A percentile compares a stretch with the other conserved stretches of the same genome.
Conservation (phyloP, 2,888 invertebrate genomes). For the Amphipoea lucens region DNA sequence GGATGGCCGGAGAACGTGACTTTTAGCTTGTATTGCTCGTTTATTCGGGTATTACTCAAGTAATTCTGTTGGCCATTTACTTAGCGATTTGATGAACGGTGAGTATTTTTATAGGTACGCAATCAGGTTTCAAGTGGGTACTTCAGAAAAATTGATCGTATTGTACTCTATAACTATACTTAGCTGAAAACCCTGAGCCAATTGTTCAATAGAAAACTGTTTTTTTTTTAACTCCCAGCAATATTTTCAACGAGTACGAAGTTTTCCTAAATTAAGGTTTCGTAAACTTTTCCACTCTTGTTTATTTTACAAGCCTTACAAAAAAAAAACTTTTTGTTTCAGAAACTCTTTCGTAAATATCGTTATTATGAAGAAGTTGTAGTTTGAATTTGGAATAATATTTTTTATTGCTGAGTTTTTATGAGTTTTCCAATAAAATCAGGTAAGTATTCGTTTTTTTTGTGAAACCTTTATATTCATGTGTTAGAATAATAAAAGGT, state of each 20-base stretch:
- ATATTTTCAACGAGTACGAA: background rate
- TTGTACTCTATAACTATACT: background rate
- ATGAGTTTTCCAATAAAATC: constrained; percentile 56
- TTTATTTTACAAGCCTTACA: constrained; percentile 42
- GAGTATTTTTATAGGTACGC: constrained; percentile 47
- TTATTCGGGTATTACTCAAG: constrained; percentile 59
- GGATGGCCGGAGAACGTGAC: constrained; percentile 67
- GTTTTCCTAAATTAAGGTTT: constrained; percentile 38
- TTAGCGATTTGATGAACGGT: constrained; percentile 59
- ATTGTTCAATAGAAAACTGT: constrained; percentile 10
- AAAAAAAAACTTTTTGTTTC: constrained; percentile 34
- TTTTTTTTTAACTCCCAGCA: background rate
- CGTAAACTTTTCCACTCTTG: constrained; percentile 23
- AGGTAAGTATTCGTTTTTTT: constrained; percentile 55
- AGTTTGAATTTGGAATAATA: constrained; percentile 46
- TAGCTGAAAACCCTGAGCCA: background rate
- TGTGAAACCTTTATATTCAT: constrained; percentile 58
- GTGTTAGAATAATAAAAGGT: constrained; percentile 70
- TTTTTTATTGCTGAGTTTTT: constrained; percentile 60
- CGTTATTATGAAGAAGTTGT: constrained; percentile 40
- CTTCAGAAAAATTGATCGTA: constrained; percentile 6
- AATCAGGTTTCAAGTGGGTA: constrained; percentile 31
- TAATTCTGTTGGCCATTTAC: constrained; percentile 61
- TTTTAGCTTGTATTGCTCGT: constrained; percentile 65
- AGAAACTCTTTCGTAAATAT: constrained; percentile 44